A percentile compares a stretch with the other conserved stretches of the same genome.
Conservation (phyloP, 1,140 invertebrate species). For the Eubasilissa regina region DNA sequence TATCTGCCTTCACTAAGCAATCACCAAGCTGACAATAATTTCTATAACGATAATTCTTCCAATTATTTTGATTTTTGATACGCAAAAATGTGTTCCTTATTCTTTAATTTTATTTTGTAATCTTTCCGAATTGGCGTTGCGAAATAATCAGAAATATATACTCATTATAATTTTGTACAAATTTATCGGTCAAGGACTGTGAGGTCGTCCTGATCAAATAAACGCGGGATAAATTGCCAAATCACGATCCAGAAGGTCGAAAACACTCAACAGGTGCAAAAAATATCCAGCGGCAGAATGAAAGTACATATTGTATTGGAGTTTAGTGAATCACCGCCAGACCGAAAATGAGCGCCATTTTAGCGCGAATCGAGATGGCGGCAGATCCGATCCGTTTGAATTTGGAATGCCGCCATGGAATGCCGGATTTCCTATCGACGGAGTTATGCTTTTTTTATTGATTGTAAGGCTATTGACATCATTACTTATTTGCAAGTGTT, state of each 20-base stretch:
- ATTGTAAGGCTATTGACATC: slow-evolving; percentile 37
- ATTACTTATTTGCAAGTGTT: neutral
- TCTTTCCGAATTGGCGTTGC: no score
- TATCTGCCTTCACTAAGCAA: no score
- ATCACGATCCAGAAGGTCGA: slow-evolving; percentile 36
- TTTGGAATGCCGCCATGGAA: slow-evolving; percentile 51
- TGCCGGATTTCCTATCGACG: slow-evolving; percentile 56
- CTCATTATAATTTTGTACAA: no score
- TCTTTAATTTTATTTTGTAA: no score
- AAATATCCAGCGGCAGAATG: slow-evolving; percentile 24
- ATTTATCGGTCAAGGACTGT: slow-evolving; percentile 29
- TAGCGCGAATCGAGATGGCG: slow-evolving; percentile 21
- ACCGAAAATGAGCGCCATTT: slow-evolving; percentile 1
- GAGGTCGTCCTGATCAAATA: slow-evolving; percentile 18
- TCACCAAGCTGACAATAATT: no score
- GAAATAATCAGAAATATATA: no score
- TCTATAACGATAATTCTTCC: no score
- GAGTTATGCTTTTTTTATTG: slow-evolving; percentile 38
- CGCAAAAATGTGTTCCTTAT: no score
- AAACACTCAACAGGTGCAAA: slow-evolving; percentile 16
- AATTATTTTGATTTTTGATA: no score
- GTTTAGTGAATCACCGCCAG: no score
- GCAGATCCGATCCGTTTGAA: slow-evolving; percentile 26
- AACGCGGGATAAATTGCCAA: slow-evolving; percentile 24
- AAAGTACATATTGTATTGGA: neutral